Evolutionary conservation across 2,888 invertebrate species (phyloP).

Genomic region (Polietes domitor): DNA sequence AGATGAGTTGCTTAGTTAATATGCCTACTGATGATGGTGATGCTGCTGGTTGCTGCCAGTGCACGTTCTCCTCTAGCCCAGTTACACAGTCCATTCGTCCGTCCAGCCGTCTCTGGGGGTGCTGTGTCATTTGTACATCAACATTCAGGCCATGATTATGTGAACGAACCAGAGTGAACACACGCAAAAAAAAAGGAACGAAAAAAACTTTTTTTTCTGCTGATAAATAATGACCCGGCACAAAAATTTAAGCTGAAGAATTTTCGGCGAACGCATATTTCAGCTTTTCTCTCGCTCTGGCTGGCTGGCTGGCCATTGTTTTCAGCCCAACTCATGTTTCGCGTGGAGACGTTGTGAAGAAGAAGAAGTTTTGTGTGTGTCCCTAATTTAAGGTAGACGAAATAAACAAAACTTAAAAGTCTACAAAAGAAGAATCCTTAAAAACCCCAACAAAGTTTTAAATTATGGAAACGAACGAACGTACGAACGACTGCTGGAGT

Average conservation of each 20-base stretch:
- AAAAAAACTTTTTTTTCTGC: slow-evolving; percentile 42
- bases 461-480: slow-evolving; percentile 27
- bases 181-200: too few species aligned
- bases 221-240: slow-evolving; percentile 63
- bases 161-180: slow-evolving; percentile 17
- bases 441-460: slow-evolving; percentile 26
- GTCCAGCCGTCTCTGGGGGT: slow-evolving; percentile 57
- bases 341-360: neutral
- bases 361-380: neutral
- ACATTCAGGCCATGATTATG: slow-evolving; percentile 61
- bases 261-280: slow-evolving; percentile 37
- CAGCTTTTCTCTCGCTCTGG: neutral
- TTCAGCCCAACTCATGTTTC: neutral
- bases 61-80: slow-evolving; percentile 18
- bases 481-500: neutral
- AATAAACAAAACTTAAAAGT: slow-evolving; percentile 24
- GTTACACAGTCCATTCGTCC: slow-evolving; percentile 15
- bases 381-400: slow-evolving; percentile 21
- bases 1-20: slow-evolving; percentile 65
- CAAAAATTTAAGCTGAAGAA: slow-evolving; percentile 42
- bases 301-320: neutral
- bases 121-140: slow-evolving; percentile 61
- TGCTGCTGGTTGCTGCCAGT: neutral
- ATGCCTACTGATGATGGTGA: slow-evolving; percentile 31
- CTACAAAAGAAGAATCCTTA: slow-evolving; percentile 31